These are phyloP conservation scores for Thymelicus acteon DNA, from an alignment of 2,888 invertebrate genomes.

Conservation along the genomic window DNA sequence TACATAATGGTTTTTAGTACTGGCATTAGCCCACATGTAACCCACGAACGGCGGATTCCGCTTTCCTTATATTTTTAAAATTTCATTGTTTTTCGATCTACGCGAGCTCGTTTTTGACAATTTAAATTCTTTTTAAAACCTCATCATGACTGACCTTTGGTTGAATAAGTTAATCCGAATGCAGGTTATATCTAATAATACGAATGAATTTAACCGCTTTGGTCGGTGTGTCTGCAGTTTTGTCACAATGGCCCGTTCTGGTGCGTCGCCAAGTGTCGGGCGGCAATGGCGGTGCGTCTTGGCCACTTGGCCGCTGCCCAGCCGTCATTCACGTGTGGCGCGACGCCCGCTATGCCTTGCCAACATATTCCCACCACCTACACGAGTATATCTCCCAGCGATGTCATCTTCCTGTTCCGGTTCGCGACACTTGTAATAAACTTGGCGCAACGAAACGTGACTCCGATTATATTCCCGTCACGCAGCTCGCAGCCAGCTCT, in stretches of 20 bases:
- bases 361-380: conserved; percentile 57
- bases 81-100: conserved; percentile 71
- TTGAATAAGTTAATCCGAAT: not conserved
- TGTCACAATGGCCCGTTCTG: conserved; percentile 65
- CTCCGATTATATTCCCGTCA: conserved; percentile 50
- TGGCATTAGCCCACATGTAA: conserved; percentile 40
- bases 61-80: conserved; percentile 74
- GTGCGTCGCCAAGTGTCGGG: conserved; percentile 61
- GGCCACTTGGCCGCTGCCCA: conserved; percentile 56
- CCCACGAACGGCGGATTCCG: conserved; percentile 50
- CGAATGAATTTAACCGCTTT: conserved; percentile 23
- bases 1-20: too few relatives aligned
- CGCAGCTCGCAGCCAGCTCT: conserved; percentile 45
- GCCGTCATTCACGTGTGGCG: conserved; percentile 62
- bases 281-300: conserved; percentile 44
- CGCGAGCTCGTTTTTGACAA: conserved; percentile 60
- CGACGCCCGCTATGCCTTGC: conserved; percentile 45
- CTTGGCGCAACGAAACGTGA: conserved; percentile 50
- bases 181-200: conserved; percentile 16
- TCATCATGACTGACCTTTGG: conserved; percentile 8
- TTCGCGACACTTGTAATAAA: conserved; percentile 49
- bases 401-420: conserved; percentile 71
- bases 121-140: not conserved
- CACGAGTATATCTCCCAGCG: conserved; percentile 50
- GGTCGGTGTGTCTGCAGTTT: conserved; percentile 48